phyloP scores from a whole-genome alignment of 1,140 invertebrate genomes.

The Armadillidium nasatum region DNA sequence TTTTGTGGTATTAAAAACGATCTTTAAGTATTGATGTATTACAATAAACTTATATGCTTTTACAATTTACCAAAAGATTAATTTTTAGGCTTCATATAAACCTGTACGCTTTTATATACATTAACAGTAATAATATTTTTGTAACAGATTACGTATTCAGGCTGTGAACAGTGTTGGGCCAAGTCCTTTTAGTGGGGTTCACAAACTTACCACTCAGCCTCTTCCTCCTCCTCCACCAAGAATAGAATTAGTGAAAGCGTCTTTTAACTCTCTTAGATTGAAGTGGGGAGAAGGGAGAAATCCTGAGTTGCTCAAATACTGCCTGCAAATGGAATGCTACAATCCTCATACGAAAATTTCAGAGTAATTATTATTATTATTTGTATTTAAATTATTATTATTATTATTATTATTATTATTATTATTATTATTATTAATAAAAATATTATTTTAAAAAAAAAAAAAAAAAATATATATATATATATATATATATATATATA shows the following conservation, averaged over 20 bases:
- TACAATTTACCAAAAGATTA: no score
- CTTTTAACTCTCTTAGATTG: slow-evolving; percentile 75
- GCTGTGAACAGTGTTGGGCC: slow-evolving; percentile 75
- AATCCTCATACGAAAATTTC: slow-evolving; percentile 46
- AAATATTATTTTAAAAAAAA: no score
- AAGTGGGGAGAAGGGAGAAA: slow-evolving; percentile 66
- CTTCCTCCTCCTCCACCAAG: slow-evolving; percentile 69
- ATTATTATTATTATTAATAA: no score
- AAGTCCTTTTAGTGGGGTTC: slow-evolving; percentile 67
- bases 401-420: no score
- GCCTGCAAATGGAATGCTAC: slow-evolving; percentile 68
- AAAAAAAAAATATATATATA: no score
- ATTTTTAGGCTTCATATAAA: no score
- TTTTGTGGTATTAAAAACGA: no score
- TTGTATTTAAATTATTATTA: no score
- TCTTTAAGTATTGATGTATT: no score
- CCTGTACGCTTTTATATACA: neutral
- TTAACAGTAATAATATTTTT: neutral
- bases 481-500: no score
- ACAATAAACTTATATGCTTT: no score
- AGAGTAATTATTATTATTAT: no score
- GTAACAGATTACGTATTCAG: slow-evolving; percentile 64
- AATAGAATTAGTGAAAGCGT: slow-evolving; percentile 64
- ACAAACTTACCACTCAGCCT: slow-evolving; percentile 65
- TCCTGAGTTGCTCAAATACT: slow-evolving; percentile 58